A percentile compares a stretch with the other conserved stretches of the same genome.
phyloP scores from a whole-genome alignment of 2,888 invertebrate genomes.

The Plebejus anna region DNA sequence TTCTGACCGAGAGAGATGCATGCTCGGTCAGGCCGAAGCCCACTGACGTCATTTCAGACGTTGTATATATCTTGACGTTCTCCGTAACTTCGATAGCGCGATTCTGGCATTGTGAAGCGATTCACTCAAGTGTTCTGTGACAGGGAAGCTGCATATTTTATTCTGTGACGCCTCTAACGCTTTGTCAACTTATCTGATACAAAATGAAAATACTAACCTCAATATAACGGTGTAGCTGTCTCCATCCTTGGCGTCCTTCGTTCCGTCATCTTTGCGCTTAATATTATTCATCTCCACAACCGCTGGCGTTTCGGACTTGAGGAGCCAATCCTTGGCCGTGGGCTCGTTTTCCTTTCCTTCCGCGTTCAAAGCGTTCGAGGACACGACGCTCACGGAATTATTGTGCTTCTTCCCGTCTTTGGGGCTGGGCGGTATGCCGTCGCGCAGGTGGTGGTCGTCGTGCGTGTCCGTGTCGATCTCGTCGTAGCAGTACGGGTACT shows the following conservation, averaged over 20 bases:
- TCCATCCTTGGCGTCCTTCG: slow-evolving; percentile 77
- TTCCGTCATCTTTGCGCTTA: slow-evolving; percentile 66
- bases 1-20: too few relatives aligned
- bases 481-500: slow-evolving; percentile 92
- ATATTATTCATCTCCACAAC: slow-evolving; percentile 74
- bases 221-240: slow-evolving; percentile 90
- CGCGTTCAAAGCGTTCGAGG: slow-evolving; percentile 63
- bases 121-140: too few relatives aligned
- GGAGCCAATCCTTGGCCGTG: slow-evolving; percentile 66
- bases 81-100: too few relatives aligned
- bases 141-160: too few relatives aligned
- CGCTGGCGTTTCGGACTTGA: slow-evolving; percentile 61
- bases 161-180: too few relatives aligned
- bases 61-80: too few relatives aligned
- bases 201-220: slow-evolving; percentile 57
- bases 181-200: neutral
- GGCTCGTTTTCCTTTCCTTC: slow-evolving; percentile 66
- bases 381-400: slow-evolving; percentile 72
- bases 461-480: slow-evolving; percentile 88
- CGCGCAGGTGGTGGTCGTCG: slow-evolving; percentile 79
- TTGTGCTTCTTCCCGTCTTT: slow-evolving; percentile 67
- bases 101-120: too few relatives aligned
- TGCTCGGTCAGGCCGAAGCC: too few relatives aligned
- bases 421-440: slow-evolving; percentile 67
- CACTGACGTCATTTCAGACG: too few relatives aligned